Base-by-base conservation (phyloP, 2,888 invertebrate genomes). In the Acanthoscelides obtectus region DNA sequence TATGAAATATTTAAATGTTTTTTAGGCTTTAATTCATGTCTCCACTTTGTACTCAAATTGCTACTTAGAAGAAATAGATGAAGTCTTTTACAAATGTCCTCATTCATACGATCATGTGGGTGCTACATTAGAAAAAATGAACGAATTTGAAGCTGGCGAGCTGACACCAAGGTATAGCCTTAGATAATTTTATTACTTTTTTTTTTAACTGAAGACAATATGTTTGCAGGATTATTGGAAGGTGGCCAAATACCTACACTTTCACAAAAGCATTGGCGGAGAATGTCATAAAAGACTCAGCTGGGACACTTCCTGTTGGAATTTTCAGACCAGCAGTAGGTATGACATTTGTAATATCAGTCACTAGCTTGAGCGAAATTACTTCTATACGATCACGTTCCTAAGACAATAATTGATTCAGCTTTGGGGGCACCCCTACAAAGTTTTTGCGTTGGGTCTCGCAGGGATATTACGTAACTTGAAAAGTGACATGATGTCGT, bases 241-340 rank as follows among this genome's bases (percentile, higher is more conserved):
- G 87, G 0, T 93, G 94, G 88, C 95, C 95, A 0, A 96, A 96
- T 83, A 95, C 95, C 0, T 96, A 96, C 86, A 93, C 94, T 0
- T 94, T 92, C 82, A 95, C 95, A 0, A 96, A 96, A 86, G 93
- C 94, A 0, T 81, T 96, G 69, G 94, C 94, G 0, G 96, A 96
- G 82, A 89, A 90, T 77, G 86, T 92, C 72, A 83, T 95, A 0
- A 85, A 88, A 63, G 84, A 87, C 20, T 89, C 89, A 73, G 88
- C 89, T 4, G 86, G 85, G 17, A 87, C 87, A 19, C 82, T 95
- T 63, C 94, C 94, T 0, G 83, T 95, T 17, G 92, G 92, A 68
- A 91, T 96, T 76, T 92, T 95, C 79, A 87, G 96, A 75, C 96
- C 96, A 0, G 93, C 93, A 0, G 93, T 95, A 78, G 93, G 92